A percentile compares a stretch with the other conserved stretches of the same genome.
Conservation (phyloP, 2,113 vertebrate species). For the Periophthalmus modestus region DNA sequence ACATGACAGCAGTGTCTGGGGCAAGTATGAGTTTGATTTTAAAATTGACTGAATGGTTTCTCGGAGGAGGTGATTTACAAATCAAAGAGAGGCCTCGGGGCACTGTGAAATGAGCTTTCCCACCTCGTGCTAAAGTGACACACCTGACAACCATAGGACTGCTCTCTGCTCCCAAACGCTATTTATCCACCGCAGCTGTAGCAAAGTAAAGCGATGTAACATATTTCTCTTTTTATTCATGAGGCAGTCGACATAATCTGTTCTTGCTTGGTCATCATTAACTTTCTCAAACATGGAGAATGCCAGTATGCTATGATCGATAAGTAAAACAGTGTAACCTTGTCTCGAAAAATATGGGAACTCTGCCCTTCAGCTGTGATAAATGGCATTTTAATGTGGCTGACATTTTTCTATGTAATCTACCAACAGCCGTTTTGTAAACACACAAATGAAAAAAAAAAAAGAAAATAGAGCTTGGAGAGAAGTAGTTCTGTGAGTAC, state of each 20-base stretch:
- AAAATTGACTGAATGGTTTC: conserved; percentile 57
- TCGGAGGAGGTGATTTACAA: conserved; percentile 56
- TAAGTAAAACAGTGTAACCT: conserved; percentile 26
- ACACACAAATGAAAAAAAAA: conserved; percentile 3
- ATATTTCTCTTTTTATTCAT: conserved; percentile 14
- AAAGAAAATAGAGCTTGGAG: not conserved
- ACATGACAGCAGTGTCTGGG: conserved; percentile 42
- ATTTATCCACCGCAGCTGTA: conserved; percentile 18
- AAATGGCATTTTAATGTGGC: conserved; percentile 13
- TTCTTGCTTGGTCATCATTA: conserved; percentile 16
- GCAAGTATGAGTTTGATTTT: conserved; percentile 57
- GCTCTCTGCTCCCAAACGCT: conserved; percentile 20
- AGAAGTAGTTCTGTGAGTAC: conserved; percentile 1
- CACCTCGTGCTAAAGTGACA: conserved; percentile 33
- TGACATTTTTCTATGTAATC: conserved; percentile 17
- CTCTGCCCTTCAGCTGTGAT: conserved; percentile 25
- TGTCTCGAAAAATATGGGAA: conserved; percentile 13
- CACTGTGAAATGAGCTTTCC: conserved; percentile 61
- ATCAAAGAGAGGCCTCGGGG: conserved; percentile 48
- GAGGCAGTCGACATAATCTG: conserved; percentile 28
- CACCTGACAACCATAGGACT: conserved; percentile 41
- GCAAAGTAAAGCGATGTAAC: conserved; percentile 1
- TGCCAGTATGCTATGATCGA: not conserved
- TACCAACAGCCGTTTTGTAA: conserved; percentile 11
- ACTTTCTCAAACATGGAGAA: not conserved